Conservation (phyloP, 2,113 vertebrate species). For the Cebus imitator region DNA sequence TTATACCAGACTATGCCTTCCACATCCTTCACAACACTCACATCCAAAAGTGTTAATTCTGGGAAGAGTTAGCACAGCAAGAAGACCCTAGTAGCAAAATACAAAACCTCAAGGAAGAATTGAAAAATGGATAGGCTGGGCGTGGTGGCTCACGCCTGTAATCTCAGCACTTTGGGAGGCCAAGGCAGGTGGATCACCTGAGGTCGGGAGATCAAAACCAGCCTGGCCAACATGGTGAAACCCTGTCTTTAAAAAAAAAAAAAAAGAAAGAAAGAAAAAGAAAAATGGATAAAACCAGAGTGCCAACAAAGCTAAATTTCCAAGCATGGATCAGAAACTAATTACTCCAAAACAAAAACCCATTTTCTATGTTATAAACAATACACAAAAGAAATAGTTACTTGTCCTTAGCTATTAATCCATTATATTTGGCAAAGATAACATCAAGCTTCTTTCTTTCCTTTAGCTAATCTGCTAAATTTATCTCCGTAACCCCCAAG, state of each 20-base stretch:
- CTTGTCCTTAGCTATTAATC: slow-evolving; percentile 1
- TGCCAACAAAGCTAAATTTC: not conserved
- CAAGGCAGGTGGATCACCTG: too few relatives aligned
- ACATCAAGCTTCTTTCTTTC: slow-evolving; percentile 2
- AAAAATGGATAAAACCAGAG: not conserved
- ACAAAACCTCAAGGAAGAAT: not conserved
- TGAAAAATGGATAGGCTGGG: too few relatives aligned
- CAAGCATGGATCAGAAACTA: not conserved
- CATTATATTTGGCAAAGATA: not conserved
- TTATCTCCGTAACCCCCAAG: not conserved
- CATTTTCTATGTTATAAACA: not conserved
- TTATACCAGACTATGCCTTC: too few relatives aligned
- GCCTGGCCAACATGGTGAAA: too few relatives aligned
- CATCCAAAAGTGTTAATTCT: not conserved
- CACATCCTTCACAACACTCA: not conserved
- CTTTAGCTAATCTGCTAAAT: not conserved
- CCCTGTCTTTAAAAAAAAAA: too few relatives aligned
- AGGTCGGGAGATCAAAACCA: too few relatives aligned
- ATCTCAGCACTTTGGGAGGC: too few relatives aligned
- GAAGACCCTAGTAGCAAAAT: not conserved
- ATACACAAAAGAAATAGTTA: not conserved
- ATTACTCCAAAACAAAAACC: not conserved
- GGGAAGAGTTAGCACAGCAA: not conserved
- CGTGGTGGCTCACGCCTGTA: too few relatives aligned
- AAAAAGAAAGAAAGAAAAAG: not conserved